Evolutionary conservation across 2,888 invertebrate species (phyloP).

Genomic region (Brenthis daphne): DNA sequence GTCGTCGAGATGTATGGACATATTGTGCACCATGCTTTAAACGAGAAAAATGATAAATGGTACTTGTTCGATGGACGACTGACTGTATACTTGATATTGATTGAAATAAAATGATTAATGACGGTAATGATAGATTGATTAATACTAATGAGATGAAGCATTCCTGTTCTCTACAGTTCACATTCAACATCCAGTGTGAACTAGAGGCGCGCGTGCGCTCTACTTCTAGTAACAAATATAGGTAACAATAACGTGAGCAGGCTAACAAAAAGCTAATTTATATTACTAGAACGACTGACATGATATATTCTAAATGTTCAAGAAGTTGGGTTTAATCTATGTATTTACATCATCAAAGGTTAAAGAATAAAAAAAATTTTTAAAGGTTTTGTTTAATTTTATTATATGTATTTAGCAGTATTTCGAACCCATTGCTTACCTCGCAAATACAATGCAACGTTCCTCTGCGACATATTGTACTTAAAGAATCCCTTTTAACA

Average conservation of each 20-base stretch:
- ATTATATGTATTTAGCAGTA: no score
- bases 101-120: conserved; percentile 30
- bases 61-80: conserved; percentile 3
- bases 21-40: conserved; percentile 27
- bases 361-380: no score
- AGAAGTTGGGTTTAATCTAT: not conserved
- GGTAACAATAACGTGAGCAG: conserved; percentile 29
- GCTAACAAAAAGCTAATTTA: conserved; percentile 17
- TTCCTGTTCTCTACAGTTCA: conserved; percentile 73
- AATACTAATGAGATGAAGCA: conserved; percentile 55
- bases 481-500: conserved; percentile 57
- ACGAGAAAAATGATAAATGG: conserved; percentile 16
- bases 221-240: conserved; percentile 44
- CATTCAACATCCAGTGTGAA: conserved; percentile 65
- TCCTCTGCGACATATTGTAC: conserved; percentile 62
- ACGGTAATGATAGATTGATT: conserved; percentile 40
- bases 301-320: not conserved
- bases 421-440: conserved; percentile 53
- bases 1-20: conserved; percentile 2
- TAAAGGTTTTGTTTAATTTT: no score
- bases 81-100: conserved; percentile 18
- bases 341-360: no score
- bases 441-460: conserved; percentile 68
- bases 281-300: not conserved
- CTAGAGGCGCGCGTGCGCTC: conserved; percentile 56